A percentile compares a stretch with the other conserved stretches of the same genome.
These are phyloP conservation scores for Dinothrombium tinctorium DNA, from an alignment of 1,140 invertebrate genomes.

Conservation along the genomic window DNA sequence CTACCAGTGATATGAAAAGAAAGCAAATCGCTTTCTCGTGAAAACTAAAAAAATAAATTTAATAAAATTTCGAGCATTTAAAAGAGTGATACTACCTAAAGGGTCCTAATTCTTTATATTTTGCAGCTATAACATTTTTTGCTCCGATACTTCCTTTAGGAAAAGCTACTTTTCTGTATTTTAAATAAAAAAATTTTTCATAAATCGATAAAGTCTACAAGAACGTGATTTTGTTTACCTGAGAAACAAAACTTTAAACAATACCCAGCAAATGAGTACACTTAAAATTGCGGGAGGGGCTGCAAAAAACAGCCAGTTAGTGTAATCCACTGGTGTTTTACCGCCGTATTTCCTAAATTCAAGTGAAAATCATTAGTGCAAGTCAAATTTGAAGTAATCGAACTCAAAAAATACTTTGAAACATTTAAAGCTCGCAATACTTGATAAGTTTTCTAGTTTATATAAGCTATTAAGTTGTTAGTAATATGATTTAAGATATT, in stretches of 20 bases:
- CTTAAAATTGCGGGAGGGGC: slow-evolving; percentile 5
- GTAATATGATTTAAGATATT: too few species aligned
- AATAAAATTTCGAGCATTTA: background rate
- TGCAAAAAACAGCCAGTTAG: slow-evolving; percentile 12
- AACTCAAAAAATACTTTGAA: too few species aligned
- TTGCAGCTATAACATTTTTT: slow-evolving; percentile 29
- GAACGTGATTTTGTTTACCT: slow-evolving; percentile 1
- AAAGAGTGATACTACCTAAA: slow-evolving; percentile 25
- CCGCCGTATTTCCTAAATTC: slow-evolving; percentile 7
- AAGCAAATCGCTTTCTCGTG: slow-evolving; percentile 24
- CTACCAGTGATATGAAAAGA: slow-evolving; percentile 25
- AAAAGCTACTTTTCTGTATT: slow-evolving; percentile 1
- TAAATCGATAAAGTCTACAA: background rate
- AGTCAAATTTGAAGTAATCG: too few species aligned
- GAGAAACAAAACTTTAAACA: slow-evolving; percentile 3
- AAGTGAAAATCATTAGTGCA: too few species aligned
- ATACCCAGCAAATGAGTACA: slow-evolving; percentile 2
- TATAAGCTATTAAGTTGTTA: too few species aligned
- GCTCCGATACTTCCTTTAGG: background rate
- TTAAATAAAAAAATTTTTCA: background rate
- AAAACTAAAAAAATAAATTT: slow-evolving; percentile 20
- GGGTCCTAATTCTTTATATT: slow-evolving; percentile 49
- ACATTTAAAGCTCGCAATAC: too few species aligned
- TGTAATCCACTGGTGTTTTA: slow-evolving; percentile 9
- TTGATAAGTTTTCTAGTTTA: too few species aligned